phyloP scores from a whole-genome alignment of 2,888 invertebrate species.

The Iselma pallidipennis region DNA sequence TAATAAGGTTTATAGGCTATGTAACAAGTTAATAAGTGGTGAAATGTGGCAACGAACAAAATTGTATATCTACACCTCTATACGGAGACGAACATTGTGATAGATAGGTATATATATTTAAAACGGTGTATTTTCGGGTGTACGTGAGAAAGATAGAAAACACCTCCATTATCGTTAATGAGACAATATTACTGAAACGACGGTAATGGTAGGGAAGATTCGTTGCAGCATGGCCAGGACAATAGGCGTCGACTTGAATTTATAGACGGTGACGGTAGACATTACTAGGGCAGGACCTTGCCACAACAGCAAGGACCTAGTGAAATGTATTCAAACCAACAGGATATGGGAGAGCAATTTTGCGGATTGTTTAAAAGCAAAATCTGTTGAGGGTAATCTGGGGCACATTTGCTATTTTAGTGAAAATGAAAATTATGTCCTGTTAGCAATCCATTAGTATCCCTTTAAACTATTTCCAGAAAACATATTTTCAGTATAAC shows the following conservation, averaged over 20 bases:
- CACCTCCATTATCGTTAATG: conserved; percentile 19
- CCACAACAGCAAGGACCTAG: neutral
- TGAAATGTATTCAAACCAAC: neutral
- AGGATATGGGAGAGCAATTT: neutral
- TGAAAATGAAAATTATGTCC: no score
- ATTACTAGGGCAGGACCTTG: neutral
- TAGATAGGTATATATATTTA: no score
- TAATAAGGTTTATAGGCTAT: neutral
- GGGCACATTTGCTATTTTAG: neutral
- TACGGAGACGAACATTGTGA: neutral
- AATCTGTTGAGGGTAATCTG: neutral
- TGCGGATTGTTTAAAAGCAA: conserved; percentile 12
- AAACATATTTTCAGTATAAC: no score
- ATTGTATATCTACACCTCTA: neutral
- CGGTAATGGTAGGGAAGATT: neutral
- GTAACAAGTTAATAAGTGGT: conserved; percentile 16
- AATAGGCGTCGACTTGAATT: conserved; percentile 7
- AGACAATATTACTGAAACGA: conserved; percentile 18
- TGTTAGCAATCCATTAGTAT: no score
- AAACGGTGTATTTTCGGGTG: no score
- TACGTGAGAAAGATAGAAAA: neutral
- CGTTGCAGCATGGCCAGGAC: conserved; percentile 1
- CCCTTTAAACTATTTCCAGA: no score
- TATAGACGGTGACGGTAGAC: neutral
- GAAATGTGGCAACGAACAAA: conserved; percentile 5